phyloP scores from a whole-genome alignment of 2,888 invertebrate species.

The Biston stratarius region DNA sequence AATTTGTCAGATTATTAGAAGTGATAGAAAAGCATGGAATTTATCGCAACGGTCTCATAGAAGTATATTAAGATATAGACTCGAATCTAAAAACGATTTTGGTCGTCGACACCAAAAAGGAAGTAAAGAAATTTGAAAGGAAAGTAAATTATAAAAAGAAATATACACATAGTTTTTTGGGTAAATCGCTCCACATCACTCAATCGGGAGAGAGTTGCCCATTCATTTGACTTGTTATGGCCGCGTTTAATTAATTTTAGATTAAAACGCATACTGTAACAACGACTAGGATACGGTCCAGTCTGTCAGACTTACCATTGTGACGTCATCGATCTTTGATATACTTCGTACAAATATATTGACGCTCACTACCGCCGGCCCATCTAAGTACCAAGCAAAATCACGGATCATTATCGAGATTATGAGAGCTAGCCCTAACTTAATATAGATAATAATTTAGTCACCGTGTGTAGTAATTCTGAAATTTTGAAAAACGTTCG shows the following conservation, averaged over 20 bases:
- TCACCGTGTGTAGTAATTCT: conserved; percentile 39
- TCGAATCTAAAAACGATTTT: conserved; percentile 83
- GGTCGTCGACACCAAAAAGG: conserved; percentile 83
- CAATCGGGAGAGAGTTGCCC: conserved; percentile 77
- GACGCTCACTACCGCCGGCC: conserved; percentile 98
- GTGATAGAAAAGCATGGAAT: conserved; percentile 49
- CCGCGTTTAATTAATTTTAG: conserved; percentile 54
- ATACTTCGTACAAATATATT: conserved; percentile 99
- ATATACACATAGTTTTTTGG: conserved; percentile 63
- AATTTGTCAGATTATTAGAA: conserved; percentile 14
- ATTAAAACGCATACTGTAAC: conserved; percentile 66
- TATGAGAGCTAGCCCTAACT: conserved; percentile 60
- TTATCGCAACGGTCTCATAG: conserved; percentile 47
- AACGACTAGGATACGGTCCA: conserved; percentile 74
- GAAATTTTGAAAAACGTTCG: conserved; percentile 41
- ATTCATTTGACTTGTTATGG: conserved; percentile 84
- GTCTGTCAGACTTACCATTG: conserved; percentile 95
- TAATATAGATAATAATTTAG: conserved; percentile 49
- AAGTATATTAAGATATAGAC: conserved; percentile 43
- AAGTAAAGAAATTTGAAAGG: conserved; percentile 57
- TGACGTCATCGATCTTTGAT: conserved; percentile 99
- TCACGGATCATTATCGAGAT: conserved; percentile 71
- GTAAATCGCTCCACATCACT: conserved; percentile 73
- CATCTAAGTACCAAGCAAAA: conserved; percentile 90
- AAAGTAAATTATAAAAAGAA: conserved; percentile 66